These are phyloP conservation scores for Cataglyphis altisquamis DNA, from an alignment of 2,888 invertebrate genomes.

Conservation along the genomic window DNA sequence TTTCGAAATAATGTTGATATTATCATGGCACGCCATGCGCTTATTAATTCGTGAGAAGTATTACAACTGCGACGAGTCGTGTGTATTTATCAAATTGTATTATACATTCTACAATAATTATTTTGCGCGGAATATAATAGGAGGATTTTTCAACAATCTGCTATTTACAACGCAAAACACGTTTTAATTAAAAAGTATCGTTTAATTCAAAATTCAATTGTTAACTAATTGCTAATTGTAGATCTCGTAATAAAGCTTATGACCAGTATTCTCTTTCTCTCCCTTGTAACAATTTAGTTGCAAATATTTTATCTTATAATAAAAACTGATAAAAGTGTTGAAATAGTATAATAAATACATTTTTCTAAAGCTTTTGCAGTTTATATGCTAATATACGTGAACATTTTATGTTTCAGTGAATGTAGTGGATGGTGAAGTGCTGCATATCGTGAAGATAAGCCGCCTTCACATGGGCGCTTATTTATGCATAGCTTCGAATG, in stretches of 20 bases:
- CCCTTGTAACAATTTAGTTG: slow-evolving; percentile 16
- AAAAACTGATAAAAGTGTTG: slow-evolving; percentile 3
- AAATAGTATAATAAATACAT: slow-evolving; percentile 16
- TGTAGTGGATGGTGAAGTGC: slow-evolving; percentile 94
- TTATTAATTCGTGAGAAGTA: slow-evolving; percentile 52
- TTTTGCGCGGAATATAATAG: slow-evolving; percentile 23
- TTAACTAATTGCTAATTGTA: slow-evolving; percentile 41
- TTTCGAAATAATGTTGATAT: slow-evolving; percentile 45
- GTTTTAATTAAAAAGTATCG: slow-evolving; percentile 46
- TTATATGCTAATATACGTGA: slow-evolving; percentile 32
- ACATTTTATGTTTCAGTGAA: slow-evolving; percentile 89
- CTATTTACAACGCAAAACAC: slow-evolving; percentile 17
- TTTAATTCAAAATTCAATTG: slow-evolving; percentile 39
- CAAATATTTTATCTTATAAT: slow-evolving; percentile 10
- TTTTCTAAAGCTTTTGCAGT: slow-evolving; percentile 6
- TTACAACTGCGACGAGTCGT: slow-evolving; percentile 37
- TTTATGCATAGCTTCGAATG: slow-evolving; percentile 97
- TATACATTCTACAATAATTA: slow-evolving; percentile 44
- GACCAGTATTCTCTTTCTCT: neutral
- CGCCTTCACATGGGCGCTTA: slow-evolving; percentile 97
- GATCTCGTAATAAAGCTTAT: neutral
- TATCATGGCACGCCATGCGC: slow-evolving; percentile 21
- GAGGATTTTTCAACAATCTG: slow-evolving; percentile 46
- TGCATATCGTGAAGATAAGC: slow-evolving; percentile 95
- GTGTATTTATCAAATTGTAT: slow-evolving; percentile 30